Percentiles rank a stretch among this genome's conserved stretches.
Evolutionary conservation across 2,888 invertebrate genomes (phyloP).

Genomic region (Drosophila nr. fundita): DNA sequence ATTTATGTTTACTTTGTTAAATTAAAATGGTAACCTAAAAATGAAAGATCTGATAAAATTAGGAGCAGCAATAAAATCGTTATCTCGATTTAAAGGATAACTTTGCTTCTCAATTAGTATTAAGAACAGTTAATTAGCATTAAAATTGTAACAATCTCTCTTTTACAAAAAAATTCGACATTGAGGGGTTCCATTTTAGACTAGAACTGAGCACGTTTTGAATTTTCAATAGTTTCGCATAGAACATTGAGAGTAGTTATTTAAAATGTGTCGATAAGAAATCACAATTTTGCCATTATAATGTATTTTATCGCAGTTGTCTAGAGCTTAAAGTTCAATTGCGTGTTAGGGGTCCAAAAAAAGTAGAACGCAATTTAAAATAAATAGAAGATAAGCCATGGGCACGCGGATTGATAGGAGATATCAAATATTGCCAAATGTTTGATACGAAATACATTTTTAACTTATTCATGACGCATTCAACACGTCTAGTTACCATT

Average conservation of each 20-base stretch:
- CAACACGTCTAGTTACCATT: slow-evolving; percentile 52
- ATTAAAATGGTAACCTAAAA: background rate
- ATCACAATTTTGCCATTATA: slow-evolving; percentile 19
- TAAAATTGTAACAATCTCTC: background rate
- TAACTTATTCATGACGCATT: slow-evolving; percentile 52
- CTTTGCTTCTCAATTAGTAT: background rate
- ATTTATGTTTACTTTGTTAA: background rate
- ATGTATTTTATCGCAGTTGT: slow-evolving; percentile 31
- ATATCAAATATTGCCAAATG: slow-evolving; percentile 47
- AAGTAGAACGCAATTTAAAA: slow-evolving; percentile 65
- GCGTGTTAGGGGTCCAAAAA: slow-evolving; percentile 21
- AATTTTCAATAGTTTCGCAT: slow-evolving; percentile 25
- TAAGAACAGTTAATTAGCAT: background rate
- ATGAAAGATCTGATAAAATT: background rate
- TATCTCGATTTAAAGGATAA: background rate
- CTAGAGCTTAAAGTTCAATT: slow-evolving; percentile 45
- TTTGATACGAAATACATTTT: slow-evolving; percentile 46
- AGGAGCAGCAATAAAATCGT: background rate
- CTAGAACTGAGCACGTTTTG: background rate
- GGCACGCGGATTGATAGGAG: slow-evolving; percentile 38
- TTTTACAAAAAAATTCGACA: background rate
- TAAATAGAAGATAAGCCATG: slow-evolving; percentile 30
- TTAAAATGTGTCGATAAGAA: slow-evolving; percentile 46
- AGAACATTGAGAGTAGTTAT: slow-evolving; percentile 30
- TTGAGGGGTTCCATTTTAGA: slow-evolving; percentile 9